Evolutionary conservation across 1,140 invertebrate genomes (phyloP).

Genomic region (Rhopalosiphum padi): DNA sequence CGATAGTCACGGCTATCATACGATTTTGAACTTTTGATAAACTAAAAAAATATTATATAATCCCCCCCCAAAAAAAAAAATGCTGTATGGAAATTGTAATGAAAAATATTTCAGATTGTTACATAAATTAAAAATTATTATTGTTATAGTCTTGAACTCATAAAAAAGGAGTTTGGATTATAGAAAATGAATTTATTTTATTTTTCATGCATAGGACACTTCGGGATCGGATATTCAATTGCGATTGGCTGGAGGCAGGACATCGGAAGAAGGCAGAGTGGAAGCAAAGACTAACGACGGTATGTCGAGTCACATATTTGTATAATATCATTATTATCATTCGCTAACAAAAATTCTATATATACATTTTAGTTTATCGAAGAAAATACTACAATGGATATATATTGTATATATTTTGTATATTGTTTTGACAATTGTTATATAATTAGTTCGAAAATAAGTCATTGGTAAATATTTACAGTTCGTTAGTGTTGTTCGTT

Average conservation of each 20-base stretch:
- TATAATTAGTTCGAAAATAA: background rate
- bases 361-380: background rate
- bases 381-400: background rate
- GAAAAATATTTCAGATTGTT: too few species aligned
- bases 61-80: too few species aligned
- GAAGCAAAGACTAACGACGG: conserved; percentile 71
- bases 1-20: background rate
- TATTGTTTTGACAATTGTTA: background rate
- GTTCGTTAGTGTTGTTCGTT: conserved; percentile 19
- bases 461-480: background rate
- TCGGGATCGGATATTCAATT: conserved; percentile 61
- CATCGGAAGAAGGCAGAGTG: conserved; percentile 76
- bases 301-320: conserved; percentile 59
- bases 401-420: background rate
- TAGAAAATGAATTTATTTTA: background rate
- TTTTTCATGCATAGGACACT: conserved; percentile 43
- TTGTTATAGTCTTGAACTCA: too few species aligned
- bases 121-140: too few species aligned
- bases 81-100: too few species aligned
- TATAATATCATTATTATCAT: too few species aligned
- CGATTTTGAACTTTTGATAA: background rate
- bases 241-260: conserved; percentile 71
- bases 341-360: too few species aligned
- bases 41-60: background rate
- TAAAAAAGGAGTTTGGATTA: background rate